Conservation (phyloP, 2,113 vertebrate genomes). For the Merops nubicus region DNA sequence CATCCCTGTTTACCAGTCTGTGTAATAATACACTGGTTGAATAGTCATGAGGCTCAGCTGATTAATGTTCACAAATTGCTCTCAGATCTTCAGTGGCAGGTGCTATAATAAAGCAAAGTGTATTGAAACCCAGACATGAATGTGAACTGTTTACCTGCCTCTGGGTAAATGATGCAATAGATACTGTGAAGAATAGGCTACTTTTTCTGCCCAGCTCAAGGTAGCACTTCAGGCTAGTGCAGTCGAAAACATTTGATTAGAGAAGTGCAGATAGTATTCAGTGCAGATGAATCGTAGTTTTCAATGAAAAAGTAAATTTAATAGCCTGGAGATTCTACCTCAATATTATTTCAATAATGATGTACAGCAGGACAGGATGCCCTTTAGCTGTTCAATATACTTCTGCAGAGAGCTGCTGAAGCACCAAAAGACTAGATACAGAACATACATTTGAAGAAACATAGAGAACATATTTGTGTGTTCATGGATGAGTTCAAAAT, state of each 20-base stretch:
- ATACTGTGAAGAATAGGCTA: neutral
- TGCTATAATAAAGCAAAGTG: neutral
- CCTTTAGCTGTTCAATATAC: neutral
- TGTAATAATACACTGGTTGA: neutral
- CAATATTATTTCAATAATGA: neutral
- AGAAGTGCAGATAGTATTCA: neutral
- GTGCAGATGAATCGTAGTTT: neutral
- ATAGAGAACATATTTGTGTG: neutral
- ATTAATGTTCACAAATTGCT: neutral
- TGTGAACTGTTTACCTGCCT: neutral
- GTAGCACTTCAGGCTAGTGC: neutral
- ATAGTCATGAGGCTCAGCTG: neutral
- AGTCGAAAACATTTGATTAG: neutral
- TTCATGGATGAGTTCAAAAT: neutral
- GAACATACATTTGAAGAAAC: neutral
- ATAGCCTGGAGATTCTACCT: neutral
- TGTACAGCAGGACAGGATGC: neutral
- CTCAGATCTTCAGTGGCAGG: constrained; percentile 4
- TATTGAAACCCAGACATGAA: neutral
- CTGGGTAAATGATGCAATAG: neutral
- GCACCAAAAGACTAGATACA: neutral
- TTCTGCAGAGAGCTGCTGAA: neutral
- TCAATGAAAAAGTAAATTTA: neutral
- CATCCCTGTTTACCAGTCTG: neutral
- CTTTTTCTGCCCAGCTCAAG: neutral